Evolutionary conservation across 2,113 vertebrate species (phyloP), one percentile per base, ranked within the genome.

Genomic region (Phylloscopus trochilus): DNA sequence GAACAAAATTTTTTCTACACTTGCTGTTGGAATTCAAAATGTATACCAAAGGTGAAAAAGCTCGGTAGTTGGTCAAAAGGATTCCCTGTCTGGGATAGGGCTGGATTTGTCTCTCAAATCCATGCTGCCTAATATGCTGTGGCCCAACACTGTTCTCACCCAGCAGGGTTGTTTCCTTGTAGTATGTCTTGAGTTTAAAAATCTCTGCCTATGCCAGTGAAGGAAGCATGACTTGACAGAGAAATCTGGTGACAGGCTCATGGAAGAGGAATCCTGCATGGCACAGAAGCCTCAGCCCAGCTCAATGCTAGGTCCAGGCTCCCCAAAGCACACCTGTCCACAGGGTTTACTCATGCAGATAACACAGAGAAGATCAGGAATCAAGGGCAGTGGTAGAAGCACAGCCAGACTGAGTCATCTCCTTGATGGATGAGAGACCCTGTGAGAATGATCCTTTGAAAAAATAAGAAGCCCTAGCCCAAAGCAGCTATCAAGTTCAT

Each of bases 371-470:
- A 74, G 19, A 64, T 13, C 24, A 43, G n/a, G n/a, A 73, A 52
- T n/a, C 17, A 20, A 55, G 6, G 22, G 27, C 44, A 58, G 28
- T 6, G 53, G 13, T 7, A 75, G 27, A 74, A 91, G 35, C 10
- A 18, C 56, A 59, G 15, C 26, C 24, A 66, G 5, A 15, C 15
- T 30, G n/a, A 63, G 28, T 0, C 0, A 26, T 3, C 3, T 10
- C 13, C 6, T 18, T 27, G 13, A 52, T 6, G 73, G n/a, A 72
- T 4, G 5, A 16, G 5, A 78, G 26, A 74, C 15, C 13, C 14
- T 16, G 6, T 26, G 56, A 87, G 30, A 84, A 16, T 0, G 2
- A 9, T 23, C 12, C 20, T 74, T 62, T 24, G 5, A 30, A 82
- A 63, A 72, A 76, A 6, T 2, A 49, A 84, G 33, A 53, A 69